Evolutionary conservation across 2,797 vertebrate genomes (phyloP).

Genomic region (Emys orbicularis): DNA sequence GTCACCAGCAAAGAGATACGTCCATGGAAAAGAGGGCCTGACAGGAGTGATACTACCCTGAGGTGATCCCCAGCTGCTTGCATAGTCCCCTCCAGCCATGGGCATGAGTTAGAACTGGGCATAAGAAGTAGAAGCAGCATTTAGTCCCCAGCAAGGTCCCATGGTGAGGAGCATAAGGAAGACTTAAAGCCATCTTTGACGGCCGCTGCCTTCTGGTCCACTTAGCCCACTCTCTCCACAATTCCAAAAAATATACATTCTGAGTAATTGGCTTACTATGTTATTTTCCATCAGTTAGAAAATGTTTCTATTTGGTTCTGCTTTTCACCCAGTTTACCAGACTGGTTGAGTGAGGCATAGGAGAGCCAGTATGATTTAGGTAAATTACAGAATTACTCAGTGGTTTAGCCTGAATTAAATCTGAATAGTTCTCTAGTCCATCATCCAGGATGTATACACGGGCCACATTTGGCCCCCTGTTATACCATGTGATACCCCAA

Average conservation of each 20-base stretch:
- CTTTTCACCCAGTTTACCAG: not conserved
- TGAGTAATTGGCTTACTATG: not conserved
- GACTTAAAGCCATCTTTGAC: not conserved
- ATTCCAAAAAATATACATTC: not conserved
- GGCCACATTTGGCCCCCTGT: not conserved
- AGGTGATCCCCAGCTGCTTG: not conserved
- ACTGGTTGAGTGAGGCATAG: not conserved
- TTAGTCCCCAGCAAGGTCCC: rapidly evolving
- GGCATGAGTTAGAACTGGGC: not conserved
- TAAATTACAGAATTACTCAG: not conserved
- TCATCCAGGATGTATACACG: not conserved
- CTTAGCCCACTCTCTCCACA: not conserved
- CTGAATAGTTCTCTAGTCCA: not conserved
- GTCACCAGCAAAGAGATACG: rapidly evolving
- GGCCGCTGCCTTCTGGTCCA: rapidly evolving
- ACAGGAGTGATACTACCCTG: not conserved
- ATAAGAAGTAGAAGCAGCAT: rapidly evolving
- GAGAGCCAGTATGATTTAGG: not conserved
- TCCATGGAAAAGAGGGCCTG: rapidly evolving
- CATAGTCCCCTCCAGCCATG: not conserved
- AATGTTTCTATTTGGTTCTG: rapidly evolving
- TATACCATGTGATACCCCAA: not conserved
- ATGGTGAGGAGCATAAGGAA: not conserved
- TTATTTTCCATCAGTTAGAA: not conserved
- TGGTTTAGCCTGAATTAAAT: not conserved